A percentile compares a stretch with the other conserved stretches of the same genome.
phyloP scores from a whole-genome alignment of 2,113 vertebrate species.

The Eclectus roratus region DNA sequence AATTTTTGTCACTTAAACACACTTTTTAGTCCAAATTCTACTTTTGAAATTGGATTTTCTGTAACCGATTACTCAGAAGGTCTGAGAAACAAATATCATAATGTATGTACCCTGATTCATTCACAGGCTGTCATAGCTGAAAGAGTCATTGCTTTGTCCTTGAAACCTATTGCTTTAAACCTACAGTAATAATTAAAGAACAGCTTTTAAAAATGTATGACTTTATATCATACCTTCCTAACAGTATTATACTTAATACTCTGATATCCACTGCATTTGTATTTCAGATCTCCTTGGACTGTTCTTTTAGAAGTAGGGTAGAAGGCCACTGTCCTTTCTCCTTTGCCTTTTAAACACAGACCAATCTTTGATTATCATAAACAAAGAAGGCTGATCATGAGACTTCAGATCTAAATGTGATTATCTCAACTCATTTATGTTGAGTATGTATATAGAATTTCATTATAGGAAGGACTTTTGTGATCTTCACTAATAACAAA shows the following conservation, averaged over 20 bases:
- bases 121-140: not conserved
- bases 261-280: not conserved
- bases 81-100: conserved; percentile 25
- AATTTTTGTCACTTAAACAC: not conserved
- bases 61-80: conserved; percentile 15
- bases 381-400: not conserved
- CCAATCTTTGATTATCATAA: not conserved
- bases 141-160: conserved; percentile 52
- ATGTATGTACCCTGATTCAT: not conserved
- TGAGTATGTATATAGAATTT: not conserved
- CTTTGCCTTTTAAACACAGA: not conserved
- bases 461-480: not conserved
- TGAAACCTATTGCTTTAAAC: conserved; percentile 57
- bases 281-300: conserved; percentile 37
- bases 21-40: not conserved
- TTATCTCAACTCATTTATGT: not conserved
- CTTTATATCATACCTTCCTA: conserved; percentile 47
- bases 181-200: conserved; percentile 73
- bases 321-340: not conserved
- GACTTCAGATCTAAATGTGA: not conserved
- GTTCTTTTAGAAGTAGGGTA: not conserved
- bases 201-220: conserved; percentile 68
- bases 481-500: not conserved
- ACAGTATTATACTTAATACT: conserved; percentile 42
- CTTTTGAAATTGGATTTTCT: conserved; percentile 9